Evolutionary conservation across 2,888 invertebrate genomes (phyloP), one percentile per base, ranked within the genome.

Genomic region (Ommatoiulus sabulosus): DNA sequence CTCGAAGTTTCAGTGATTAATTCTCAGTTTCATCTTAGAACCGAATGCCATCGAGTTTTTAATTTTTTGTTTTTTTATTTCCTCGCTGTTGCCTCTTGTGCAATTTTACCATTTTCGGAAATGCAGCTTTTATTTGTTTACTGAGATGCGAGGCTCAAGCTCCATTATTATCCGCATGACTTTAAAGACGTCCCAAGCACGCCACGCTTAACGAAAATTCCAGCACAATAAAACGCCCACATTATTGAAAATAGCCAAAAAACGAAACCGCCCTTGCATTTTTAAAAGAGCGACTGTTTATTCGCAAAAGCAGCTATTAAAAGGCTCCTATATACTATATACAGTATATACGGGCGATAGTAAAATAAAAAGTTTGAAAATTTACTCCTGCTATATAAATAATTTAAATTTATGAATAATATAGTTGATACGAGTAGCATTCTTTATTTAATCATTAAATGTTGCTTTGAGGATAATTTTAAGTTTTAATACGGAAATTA

Each of bases 61-160:
- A 35, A 35, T 57, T 57, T 57, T 0, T 57, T 57, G 12, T 57
- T 15, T 15, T 15, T 15, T 57, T 57, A 57, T 57, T 57, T 17
- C 17, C 15, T 12, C 15, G 12, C 12, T 17, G 57, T 15, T 57
- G 57, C 57, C 1, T 12, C 0, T 48, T 48, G 48, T 12, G 12
- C n/a, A 20, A 63, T 63, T n/a, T 20, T n/a, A 63, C 63, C 63
- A 63, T 63, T 63, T 63, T 63, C 20, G 63, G 63, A n/a, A 20
- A 63, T 63, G 63, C 63, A 4, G 63, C 7, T n/a, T 63, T 63
- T 63, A 63, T 63, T 63, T 63, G 63, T 63, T 63, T 63, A 63
- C 63, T 20, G 63, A 63, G 63, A 63, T 63, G 63, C 20, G 10
- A 5, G 63, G 63, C 20, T 63, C 63, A 63, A 20, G 20, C 63